Base-by-base conservation (phyloP, 2,888 invertebrate species). In the Sisyra terminalis region DNA sequence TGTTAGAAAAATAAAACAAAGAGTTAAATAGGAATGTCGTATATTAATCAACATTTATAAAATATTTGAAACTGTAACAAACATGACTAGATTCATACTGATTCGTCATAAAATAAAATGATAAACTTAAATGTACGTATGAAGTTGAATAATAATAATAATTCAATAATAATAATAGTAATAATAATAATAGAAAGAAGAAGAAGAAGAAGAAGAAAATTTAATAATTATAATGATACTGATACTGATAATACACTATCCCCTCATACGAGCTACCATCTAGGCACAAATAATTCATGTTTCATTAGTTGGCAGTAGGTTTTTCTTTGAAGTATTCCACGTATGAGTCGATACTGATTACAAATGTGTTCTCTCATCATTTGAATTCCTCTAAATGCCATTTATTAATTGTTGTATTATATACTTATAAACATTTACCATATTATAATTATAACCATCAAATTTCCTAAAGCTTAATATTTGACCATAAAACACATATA, bases 21-120 rank as follows among this genome's bases (percentile, higher is more conserved):
- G 43, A 46, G 44, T 57, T 63, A 64, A 63, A 63, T 64, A 64
- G 66, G 66, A 66, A 66, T 66, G 66, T 66, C 63, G 60, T 65
- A 64, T 65, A 66, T 64, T 65, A 64, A 61, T 64, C 64, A 66
- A 66, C 65, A 65, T 65, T 65, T 65, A 66, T 65, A 66, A 66
- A 65, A 65, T 66, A 65, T 65, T 64, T 64, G 61, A 64, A 65
- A 63, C 63, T 61, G 64, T 65, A 66, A 66, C 66, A 66, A 66
- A 64, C 64, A 65, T 64, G 64, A 65, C 65, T 65, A 65, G 64
- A 64, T 65, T 63, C 64, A 64, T 65, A 64, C 62, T 63, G 62
- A 62, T 63, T 62, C 60, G 29, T 39, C 42, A 43, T 35, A 43
- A 29, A 38, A 46, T 37, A 43, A 24, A 39, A 37, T 43, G 30